phyloP scores from a whole-genome alignment of 2,113 vertebrate genomes.

The Ammodytes marinus region DNA sequence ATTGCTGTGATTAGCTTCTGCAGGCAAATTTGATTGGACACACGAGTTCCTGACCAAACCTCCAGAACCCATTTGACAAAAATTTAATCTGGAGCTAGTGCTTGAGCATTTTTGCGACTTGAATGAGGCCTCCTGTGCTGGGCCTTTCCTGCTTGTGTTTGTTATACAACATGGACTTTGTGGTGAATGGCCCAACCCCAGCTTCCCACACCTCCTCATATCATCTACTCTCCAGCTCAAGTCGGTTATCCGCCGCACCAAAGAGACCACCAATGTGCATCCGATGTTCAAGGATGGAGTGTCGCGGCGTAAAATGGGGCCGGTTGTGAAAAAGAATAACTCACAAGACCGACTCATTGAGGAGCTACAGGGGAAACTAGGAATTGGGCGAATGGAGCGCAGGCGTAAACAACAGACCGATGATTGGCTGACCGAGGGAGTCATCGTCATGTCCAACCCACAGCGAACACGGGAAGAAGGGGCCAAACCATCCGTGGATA shows the following conservation, averaged over 20 bases:
- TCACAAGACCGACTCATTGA: constrained; percentile 93
- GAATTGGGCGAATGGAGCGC: constrained; percentile 87
- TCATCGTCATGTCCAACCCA: constrained; percentile 92
- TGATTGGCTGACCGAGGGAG: constrained; percentile 94
- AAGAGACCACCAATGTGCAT: constrained; percentile 93
- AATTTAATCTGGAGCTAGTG: background rate
- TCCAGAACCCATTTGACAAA: constrained; percentile 33
- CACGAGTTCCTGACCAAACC: background rate
- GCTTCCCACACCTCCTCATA: constrained; percentile 49
- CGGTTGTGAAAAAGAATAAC: constrained; percentile 91
- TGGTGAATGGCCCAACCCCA: constrained; percentile 35
- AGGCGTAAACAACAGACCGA: constrained; percentile 82
- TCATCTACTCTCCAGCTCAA: constrained; percentile 88
- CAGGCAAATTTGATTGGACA: constrained; percentile 19
- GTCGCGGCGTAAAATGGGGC: constrained; percentile 91
- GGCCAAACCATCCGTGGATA: constrained; percentile 90
- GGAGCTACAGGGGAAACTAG: constrained; percentile 94
- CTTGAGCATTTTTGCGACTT: constrained; percentile 36
- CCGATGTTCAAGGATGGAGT: constrained; percentile 94
- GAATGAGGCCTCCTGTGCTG: constrained; percentile 30
- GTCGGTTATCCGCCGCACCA: constrained; percentile 97
- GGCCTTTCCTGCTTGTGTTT: constrained; percentile 40
- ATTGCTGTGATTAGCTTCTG: constrained; percentile 36
- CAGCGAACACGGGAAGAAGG: constrained; percentile 84
- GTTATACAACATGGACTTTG: constrained; percentile 34